These are phyloP conservation scores for Elymnias hypermnestra DNA, from an alignment of 1,140 invertebrate species.

Conservation along the genomic window DNA sequence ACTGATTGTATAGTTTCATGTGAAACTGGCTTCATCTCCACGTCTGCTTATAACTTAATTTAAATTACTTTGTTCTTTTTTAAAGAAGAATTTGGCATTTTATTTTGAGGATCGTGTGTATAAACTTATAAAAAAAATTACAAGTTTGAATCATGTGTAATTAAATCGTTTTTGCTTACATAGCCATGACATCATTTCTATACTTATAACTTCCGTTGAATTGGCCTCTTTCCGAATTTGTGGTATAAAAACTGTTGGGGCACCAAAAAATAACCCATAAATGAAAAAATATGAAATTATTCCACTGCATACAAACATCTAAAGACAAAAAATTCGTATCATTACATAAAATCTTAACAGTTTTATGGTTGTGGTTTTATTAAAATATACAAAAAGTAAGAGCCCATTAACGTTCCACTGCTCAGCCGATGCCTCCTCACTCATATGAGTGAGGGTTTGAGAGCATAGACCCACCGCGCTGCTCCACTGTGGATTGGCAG, in stretches of 20 bases:
- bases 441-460: no score
- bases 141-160: no score
- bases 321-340: background rate
- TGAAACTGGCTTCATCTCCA: no score
- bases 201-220: constrained; percentile 12
- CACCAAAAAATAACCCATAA: constrained; percentile 18
- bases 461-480: no score
- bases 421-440: no score
- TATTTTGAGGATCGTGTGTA: no score
- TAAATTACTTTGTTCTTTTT: no score
- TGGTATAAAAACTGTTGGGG: constrained; percentile 23
- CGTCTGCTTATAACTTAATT: no score
- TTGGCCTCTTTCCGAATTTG: constrained; percentile 24
- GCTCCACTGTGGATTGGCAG: no score
- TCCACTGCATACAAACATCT: constrained; percentile 17
- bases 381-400: background rate
- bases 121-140: no score
- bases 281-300: constrained; percentile 18
- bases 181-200: constrained; percentile 24
- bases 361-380: background rate
- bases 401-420: no score
- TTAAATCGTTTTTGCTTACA: no score
- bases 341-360: background rate
- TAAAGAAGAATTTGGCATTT: background rate
- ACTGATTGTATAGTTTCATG: background rate